Percentiles rank a stretch among this genome's conserved stretches.
Conservation (phyloP, 2,113 vertebrate species). For the Tiliqua scincoides region DNA sequence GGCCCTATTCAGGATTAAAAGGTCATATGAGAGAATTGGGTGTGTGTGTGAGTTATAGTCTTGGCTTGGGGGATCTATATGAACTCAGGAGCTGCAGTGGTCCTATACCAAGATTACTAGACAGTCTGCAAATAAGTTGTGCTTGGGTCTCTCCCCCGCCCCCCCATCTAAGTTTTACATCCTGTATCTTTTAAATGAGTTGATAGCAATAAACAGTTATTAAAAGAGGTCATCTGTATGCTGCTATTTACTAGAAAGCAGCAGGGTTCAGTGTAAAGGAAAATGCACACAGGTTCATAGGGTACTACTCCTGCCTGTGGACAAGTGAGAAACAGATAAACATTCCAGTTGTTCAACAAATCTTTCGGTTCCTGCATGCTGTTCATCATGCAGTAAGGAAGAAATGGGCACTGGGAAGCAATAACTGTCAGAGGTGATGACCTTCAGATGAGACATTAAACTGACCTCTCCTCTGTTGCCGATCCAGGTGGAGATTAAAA, state of each 20-base stretch:
- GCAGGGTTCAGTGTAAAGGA: neutral
- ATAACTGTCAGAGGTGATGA: constrained; percentile 8
- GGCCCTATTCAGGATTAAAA: too few species aligned
- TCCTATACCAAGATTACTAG: too few species aligned
- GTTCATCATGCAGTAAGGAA: neutral
- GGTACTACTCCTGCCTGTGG: neutral
- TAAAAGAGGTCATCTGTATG: too few species aligned
- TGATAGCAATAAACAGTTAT: too few species aligned
- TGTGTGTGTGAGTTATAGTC: too few species aligned
- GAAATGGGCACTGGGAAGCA: neutral
- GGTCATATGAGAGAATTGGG: too few species aligned
- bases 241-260: neutral
- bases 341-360: neutral
- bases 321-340: neutral
- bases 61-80: too few species aligned
- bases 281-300: neutral
- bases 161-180: too few species aligned
- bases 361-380: neutral
- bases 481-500: constrained; percentile 37
- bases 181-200: too few species aligned
- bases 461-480: constrained; percentile 27
- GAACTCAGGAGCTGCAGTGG: too few species aligned
- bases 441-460: neutral
- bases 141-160: too few species aligned
- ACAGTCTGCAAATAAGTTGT: too few species aligned